phyloP scores from a whole-genome alignment of 2,888 invertebrate genomes.

The Nomada goodeniana region DNA sequence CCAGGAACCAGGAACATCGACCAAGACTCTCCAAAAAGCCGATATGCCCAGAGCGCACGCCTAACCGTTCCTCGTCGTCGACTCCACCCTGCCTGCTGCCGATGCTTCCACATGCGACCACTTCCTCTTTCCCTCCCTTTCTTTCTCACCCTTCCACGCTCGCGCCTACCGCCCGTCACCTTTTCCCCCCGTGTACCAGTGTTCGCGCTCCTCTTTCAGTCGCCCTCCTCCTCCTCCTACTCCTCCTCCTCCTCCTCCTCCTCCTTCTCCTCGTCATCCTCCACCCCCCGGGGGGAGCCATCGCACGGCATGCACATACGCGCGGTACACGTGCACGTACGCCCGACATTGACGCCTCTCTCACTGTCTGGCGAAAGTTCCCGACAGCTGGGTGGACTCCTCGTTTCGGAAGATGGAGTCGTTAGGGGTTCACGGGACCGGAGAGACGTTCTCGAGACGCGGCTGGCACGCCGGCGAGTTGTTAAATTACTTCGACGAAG shows the following conservation, averaged over 20 bases:
- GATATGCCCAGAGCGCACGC: constrained; percentile 78
- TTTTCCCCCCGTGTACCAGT: constrained; percentile 11
- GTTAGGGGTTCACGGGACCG: constrained; percentile 36
- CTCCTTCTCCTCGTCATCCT: too few relatives aligned
- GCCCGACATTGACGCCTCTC: constrained; percentile 3
- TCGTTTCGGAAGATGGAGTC: constrained; percentile 67
- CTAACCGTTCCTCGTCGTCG: constrained; percentile 70
- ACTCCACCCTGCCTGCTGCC: constrained; percentile 70
- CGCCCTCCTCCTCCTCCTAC: too few relatives aligned
- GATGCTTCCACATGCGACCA: constrained; percentile 65
- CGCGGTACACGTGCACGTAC: too few relatives aligned
- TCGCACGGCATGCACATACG: too few relatives aligned
- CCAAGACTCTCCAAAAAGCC: constrained; percentile 77
- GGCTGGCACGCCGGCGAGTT: constrained; percentile 12
- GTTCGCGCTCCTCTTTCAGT: too few relatives aligned
- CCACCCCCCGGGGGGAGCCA: too few relatives aligned
- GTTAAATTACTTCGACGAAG: constrained; percentile 43
- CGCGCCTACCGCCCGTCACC: neutral
- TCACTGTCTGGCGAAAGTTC: constrained; percentile 49
- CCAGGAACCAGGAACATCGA: constrained; percentile 77
- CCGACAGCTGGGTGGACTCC: constrained; percentile 66
- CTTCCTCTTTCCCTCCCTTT: constrained; percentile 56
- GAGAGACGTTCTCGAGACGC: constrained; percentile 27
- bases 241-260: too few relatives aligned
- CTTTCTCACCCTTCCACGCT: neutral